A percentile compares a stretch with the other conserved stretches of the same genome.
Evolutionary conservation across 2,888 invertebrate genomes (phyloP).

Genomic region (Stegana nigrithorax): DNA sequence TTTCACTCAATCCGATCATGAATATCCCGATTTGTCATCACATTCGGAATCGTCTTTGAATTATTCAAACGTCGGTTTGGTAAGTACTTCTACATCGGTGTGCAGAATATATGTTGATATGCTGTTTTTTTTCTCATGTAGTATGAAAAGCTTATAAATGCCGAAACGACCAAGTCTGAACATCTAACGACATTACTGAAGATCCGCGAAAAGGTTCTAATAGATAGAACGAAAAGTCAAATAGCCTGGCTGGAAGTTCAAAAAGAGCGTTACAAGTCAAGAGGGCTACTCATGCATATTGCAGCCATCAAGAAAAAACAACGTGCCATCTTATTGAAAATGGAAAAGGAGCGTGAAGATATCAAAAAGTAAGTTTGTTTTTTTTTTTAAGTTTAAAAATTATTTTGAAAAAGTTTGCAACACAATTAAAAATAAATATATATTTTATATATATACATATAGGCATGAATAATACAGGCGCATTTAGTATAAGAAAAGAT

Average conservation of each 20-base stretch:
- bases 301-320: slow-evolving; percentile 77
- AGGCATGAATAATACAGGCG: neutral
- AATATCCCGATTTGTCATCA: slow-evolving; percentile 37
- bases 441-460: slow-evolving; percentile 18
- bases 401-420: neutral
- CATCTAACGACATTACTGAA: slow-evolving; percentile 76
- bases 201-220: slow-evolving; percentile 75
- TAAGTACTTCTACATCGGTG: slow-evolving; percentile 27
- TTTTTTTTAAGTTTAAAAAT: neutral
- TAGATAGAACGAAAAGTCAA: slow-evolving; percentile 76
- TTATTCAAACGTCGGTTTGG: slow-evolving; percentile 60
- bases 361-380: slow-evolving; percentile 72
- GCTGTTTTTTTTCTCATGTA: slow-evolving; percentile 40
- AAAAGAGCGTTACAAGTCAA: slow-evolving; percentile 72
- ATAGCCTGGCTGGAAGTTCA: slow-evolving; percentile 76
- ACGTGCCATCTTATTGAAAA: slow-evolving; percentile 74
- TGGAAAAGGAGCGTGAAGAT: slow-evolving; percentile 77
- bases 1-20: slow-evolving; percentile 51
- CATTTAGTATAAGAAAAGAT: neutral
- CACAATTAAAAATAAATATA: slow-evolving; percentile 25
- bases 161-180: slow-evolving; percentile 76
- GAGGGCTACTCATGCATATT: slow-evolving; percentile 72
- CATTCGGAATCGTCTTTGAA: slow-evolving; percentile 50
- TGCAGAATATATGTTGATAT: neutral
- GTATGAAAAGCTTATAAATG: slow-evolving; percentile 75